These are phyloP conservation scores for Mythimna impura DNA, from an alignment of 2,888 invertebrate genomes.

Conservation along the genomic window DNA sequence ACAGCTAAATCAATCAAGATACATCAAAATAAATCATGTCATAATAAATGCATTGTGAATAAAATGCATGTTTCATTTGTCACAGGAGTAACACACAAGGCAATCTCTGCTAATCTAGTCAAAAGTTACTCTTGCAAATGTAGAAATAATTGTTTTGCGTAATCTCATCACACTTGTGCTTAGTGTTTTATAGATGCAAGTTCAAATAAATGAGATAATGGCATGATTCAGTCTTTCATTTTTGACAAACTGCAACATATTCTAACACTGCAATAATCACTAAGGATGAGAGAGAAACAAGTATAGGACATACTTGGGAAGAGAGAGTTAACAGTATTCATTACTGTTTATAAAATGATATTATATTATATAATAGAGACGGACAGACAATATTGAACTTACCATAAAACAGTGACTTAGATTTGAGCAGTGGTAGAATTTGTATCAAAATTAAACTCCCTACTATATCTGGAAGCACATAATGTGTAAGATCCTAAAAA, in stretches of 20 bases:
- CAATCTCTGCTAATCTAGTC: slow-evolving; percentile 83
- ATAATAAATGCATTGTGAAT: slow-evolving; percentile 71
- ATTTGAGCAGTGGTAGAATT: slow-evolving; percentile 50
- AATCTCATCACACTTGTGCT: slow-evolving; percentile 80
- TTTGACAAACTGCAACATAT: slow-evolving; percentile 59
- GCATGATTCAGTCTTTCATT: slow-evolving; percentile 89
- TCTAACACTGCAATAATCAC: slow-evolving; percentile 52
- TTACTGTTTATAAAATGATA: neutral
- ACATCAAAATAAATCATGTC: slow-evolving; percentile 60
- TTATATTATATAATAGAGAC: slow-evolving; percentile 4
- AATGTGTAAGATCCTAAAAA: neutral
- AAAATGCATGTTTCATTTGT: slow-evolving; percentile 66
- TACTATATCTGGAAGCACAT: slow-evolving; percentile 72
- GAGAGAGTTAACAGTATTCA: slow-evolving; percentile 1
- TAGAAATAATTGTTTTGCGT: slow-evolving; percentile 67
- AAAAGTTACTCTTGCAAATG: slow-evolving; percentile 77
- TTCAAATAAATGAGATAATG: slow-evolving; percentile 84
- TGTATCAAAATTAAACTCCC: slow-evolving; percentile 42
- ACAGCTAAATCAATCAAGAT: slow-evolving; percentile 71
- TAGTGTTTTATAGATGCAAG: slow-evolving; percentile 77
- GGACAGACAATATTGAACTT: neutral
- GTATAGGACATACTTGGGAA: neutral
- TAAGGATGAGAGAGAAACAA: slow-evolving; percentile 3
- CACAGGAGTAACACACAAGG: slow-evolving; percentile 74
- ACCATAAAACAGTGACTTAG: neutral